These are phyloP conservation scores for Batillaria attramentaria DNA, from an alignment of 1,140 invertebrate species.

Conservation along the genomic window DNA sequence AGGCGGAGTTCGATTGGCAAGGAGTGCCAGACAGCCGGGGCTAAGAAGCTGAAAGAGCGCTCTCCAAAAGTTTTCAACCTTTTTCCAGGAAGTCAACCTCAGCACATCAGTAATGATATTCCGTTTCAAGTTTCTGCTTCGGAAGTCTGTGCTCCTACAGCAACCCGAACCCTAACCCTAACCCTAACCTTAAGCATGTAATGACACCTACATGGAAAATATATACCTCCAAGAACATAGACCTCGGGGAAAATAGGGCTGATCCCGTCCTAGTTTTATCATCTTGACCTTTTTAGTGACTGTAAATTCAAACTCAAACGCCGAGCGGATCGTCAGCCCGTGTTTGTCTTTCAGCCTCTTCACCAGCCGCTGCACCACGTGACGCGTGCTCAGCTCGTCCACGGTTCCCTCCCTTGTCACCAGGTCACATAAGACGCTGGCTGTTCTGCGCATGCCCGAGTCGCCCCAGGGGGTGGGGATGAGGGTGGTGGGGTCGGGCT, in stretches of 20 bases:
- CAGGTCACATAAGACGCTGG: not conserved
- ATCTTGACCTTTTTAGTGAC: slow-evolving; percentile 8
- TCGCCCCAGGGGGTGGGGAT: not conserved
- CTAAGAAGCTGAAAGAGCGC: too few relatives aligned
- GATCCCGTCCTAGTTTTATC: not conserved
- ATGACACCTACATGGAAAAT: not conserved
- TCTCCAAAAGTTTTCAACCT: too few relatives aligned
- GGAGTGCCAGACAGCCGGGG: too few relatives aligned
- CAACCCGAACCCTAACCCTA: too few relatives aligned
- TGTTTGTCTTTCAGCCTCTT: not conserved
- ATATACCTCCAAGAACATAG: not conserved
- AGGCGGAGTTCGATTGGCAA: too few relatives aligned
- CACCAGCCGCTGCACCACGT: slow-evolving; percentile 19
- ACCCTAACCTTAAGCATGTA: too few relatives aligned
- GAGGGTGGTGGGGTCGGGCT: not conserved
- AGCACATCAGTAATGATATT: too few relatives aligned
- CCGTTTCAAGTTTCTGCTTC: too few relatives aligned
- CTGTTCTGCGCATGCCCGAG: not conserved
- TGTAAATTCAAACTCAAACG: slow-evolving; percentile 30
- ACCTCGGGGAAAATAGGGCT: not conserved
- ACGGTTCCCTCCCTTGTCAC: not conserved
- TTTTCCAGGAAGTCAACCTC: too few relatives aligned
- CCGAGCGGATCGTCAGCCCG: slow-evolving; percentile 19
- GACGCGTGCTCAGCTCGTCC: not conserved
- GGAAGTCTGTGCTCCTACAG: too few relatives aligned